Evolutionary conservation across 2,888 invertebrate genomes (phyloP).

Genomic region (Ypsolopha scabrella): DNA sequence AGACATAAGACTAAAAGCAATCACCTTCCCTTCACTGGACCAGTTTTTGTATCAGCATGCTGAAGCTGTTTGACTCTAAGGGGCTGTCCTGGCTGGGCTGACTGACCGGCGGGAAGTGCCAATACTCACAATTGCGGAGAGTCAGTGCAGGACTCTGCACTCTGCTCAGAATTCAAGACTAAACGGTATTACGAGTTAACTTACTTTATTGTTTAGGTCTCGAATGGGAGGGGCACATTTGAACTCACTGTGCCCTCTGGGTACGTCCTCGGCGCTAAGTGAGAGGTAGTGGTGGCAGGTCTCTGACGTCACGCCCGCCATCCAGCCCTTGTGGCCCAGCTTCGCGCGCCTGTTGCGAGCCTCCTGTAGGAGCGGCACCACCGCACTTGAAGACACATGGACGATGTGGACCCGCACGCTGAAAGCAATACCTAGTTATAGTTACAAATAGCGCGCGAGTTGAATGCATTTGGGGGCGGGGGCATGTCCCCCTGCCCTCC

Average conservation of each 20-base stretch:
- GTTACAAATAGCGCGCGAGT: not conserved
- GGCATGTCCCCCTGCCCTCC: no score
- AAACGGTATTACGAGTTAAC: constrained; percentile 5
- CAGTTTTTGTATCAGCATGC: no score
- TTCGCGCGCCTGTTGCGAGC: constrained; percentile 49
- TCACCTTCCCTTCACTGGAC: no score
- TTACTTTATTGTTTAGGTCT: constrained; percentile 69
- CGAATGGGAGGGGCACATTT: constrained; percentile 82
- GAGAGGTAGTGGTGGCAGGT: constrained; percentile 81
- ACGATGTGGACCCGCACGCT: constrained; percentile 76
- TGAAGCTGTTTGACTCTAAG: no score
- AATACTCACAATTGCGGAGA: no score
- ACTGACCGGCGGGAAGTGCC: no score
- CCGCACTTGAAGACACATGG: constrained; percentile 74
- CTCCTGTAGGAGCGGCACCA: constrained; percentile 67
- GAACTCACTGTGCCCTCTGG: constrained; percentile 73
- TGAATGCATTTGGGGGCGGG: no score
- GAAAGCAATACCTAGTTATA: not conserved
- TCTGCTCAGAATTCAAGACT: no score
- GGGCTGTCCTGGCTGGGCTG: no score
- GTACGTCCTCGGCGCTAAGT: constrained; percentile 73
- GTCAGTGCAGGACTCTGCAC: no score
- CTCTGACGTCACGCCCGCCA: constrained; percentile 74
- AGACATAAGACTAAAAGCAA: no score
- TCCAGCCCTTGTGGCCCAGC: constrained; percentile 63